Evolutionary conservation across 2,797 vertebrate genomes (phyloP).

Genomic region (Spinus olivaceus): DNA sequence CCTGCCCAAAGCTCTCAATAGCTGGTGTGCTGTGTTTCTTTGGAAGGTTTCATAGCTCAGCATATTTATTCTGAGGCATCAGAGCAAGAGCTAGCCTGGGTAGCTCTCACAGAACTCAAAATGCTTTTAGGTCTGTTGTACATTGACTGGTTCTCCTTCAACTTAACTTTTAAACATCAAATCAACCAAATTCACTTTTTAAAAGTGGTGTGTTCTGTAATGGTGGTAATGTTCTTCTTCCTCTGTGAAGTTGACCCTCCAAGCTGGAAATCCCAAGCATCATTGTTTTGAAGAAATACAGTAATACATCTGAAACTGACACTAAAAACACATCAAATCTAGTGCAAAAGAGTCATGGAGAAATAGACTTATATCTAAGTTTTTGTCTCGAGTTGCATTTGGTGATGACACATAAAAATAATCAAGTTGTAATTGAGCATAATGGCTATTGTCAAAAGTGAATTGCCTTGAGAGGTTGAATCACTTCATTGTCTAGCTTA

Average conservation of each 20-base stretch:
- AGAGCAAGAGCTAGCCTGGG: not conserved
- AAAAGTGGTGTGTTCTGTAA: not conserved
- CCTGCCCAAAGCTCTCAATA: not conserved
- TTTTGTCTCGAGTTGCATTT: not conserved
- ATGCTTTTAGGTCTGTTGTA: not conserved
- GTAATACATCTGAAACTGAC: too few relatives aligned
- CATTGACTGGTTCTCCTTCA: not conserved
- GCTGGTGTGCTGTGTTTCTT: not conserved
- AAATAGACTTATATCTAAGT: not conserved
- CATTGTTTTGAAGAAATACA: not conserved
- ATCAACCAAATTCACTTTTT: not conserved
- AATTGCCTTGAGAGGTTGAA: not conserved
- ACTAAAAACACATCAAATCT: not conserved
- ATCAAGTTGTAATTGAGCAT: not conserved
- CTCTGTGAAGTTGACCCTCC: not conserved
- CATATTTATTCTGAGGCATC: not conserved
- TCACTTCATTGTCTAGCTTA: not conserved
- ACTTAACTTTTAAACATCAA: not conserved
- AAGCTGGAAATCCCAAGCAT: not conserved
- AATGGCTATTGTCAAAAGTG: not conserved
- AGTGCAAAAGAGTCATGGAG: not conserved
- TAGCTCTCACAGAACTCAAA: not conserved
- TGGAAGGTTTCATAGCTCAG: not conserved
- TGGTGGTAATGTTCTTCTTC: not conserved
- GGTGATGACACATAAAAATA: not conserved